Evolutionary conservation across 2,113 vertebrate genomes (phyloP).

Genomic region (Alethe diademata): DNA sequence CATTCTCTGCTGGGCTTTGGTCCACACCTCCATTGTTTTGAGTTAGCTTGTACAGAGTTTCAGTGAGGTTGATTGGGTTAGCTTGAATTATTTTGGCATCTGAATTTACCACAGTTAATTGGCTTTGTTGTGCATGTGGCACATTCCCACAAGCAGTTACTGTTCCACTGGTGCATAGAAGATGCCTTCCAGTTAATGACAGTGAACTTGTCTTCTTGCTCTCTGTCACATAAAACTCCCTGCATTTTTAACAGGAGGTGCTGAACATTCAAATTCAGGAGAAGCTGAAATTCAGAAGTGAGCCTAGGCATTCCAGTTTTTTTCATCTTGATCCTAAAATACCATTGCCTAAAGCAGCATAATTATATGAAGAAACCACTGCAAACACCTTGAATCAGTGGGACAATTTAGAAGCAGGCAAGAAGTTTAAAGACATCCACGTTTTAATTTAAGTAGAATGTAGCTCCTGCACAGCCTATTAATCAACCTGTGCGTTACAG

Average conservation of each 20-base stretch:
- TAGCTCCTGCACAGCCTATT: background rate
- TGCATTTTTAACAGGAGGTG: background rate
- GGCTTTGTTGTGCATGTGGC: background rate
- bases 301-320: background rate
- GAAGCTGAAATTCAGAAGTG: background rate
- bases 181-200: background rate
- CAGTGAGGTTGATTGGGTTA: background rate
- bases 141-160: background rate
- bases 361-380: background rate
- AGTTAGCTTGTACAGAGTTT: background rate
- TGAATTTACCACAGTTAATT: background rate
- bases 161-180: fast-evolving
- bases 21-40: background rate
- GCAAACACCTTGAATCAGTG: background rate
- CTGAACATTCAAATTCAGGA: background rate
- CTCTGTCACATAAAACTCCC: background rate
- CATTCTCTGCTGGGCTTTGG: background rate
- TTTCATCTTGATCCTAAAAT: background rate
- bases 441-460: background rate
- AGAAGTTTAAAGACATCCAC: background rate
- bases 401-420: background rate
- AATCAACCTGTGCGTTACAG: background rate
- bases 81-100: background rate
- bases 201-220: background rate
- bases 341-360: background rate